These are phyloP conservation scores for Lypha dubia DNA, from an alignment of 2,888 invertebrate genomes.

Conservation along the genomic window DNA sequence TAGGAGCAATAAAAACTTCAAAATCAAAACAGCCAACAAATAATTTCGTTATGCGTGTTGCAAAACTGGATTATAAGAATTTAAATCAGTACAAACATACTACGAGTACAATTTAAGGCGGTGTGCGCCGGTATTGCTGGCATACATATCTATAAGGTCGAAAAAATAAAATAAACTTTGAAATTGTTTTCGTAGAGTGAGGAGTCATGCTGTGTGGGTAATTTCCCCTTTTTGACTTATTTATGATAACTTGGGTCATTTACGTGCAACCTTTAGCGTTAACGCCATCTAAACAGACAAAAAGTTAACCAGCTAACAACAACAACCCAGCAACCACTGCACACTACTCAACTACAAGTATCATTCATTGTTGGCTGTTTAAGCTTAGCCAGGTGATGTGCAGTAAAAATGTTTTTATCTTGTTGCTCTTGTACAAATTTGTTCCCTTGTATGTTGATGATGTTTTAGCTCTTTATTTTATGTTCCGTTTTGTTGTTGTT, in stretches of 20 bases:
- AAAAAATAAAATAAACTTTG: background rate
- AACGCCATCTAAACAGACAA: slow-evolving; percentile 79
- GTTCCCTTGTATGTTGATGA: slow-evolving; percentile 58
- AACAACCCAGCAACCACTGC: slow-evolving; percentile 14
- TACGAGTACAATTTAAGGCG: slow-evolving; percentile 25
- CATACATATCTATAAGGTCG: background rate
- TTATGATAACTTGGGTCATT: slow-evolving; percentile 83
- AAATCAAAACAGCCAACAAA: background rate
- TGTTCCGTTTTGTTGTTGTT: slow-evolving; percentile 29
- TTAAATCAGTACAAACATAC: slow-evolving; percentile 3
- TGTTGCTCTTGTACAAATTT: slow-evolving; percentile 69
- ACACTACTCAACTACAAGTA: slow-evolving; percentile 20
- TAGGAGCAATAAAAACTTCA: slow-evolving; percentile 32
- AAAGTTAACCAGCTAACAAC: slow-evolving; percentile 6
- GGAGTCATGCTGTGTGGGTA: slow-evolving; percentile 80
- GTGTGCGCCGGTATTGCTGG: slow-evolving; percentile 54
- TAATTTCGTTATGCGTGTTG: background rate
- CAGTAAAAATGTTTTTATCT: slow-evolving; percentile 61
- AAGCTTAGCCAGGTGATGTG: slow-evolving; percentile 61
- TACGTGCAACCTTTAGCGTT: slow-evolving; percentile 81
- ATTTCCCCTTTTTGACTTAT: slow-evolving; percentile 83
- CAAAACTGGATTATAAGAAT: slow-evolving; percentile 29
- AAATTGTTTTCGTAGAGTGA: slow-evolving; percentile 36
- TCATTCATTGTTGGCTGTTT: background rate
- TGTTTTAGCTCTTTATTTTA: slow-evolving; percentile 59